A percentile compares a stretch with the other conserved stretches of the same genome.
Evolutionary conservation across 1,140 invertebrate species (phyloP).

Genomic region (Zaprionus camerounensis): DNA sequence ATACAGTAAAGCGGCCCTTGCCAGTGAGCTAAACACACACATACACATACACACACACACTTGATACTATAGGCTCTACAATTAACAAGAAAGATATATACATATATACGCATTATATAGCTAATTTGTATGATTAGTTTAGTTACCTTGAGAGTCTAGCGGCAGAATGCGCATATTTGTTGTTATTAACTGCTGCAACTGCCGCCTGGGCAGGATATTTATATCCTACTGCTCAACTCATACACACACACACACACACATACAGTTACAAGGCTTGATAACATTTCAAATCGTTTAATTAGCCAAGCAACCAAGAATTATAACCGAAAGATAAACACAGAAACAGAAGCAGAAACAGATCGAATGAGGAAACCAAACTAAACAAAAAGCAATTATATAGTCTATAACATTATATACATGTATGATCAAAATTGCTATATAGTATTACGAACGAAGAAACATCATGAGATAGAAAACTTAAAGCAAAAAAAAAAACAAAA

Average conservation of each 20-base stretch:
- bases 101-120: constrained; percentile 55
- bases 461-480: constrained; percentile 15
- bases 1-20: constrained; percentile 45
- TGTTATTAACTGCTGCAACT: constrained; percentile 30
- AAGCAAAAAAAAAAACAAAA: constrained; percentile 13
- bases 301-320: constrained; percentile 28
- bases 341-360: constrained; percentile 9
- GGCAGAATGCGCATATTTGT: constrained; percentile 42
- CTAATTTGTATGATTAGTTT: constrained; percentile 57
- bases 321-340: constrained; percentile 19
- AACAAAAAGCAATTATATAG: constrained; percentile 45
- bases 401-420: constrained; percentile 35
- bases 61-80: constrained; percentile 63
- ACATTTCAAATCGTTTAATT: constrained; percentile 33
- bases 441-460: constrained; percentile 21
- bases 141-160: constrained; percentile 49
- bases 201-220: constrained; percentile 33
- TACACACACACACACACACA: constrained; percentile 22
- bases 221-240: constrained; percentile 34
- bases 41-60: constrained; percentile 42
- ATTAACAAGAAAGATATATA: constrained; percentile 55
- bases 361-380: constrained; percentile 20
- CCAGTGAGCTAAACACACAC: constrained; percentile 39
- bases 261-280: constrained; percentile 10
- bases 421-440: constrained; percentile 60